Base-by-base conservation (phyloP, 2,888 invertebrate genomes). In the Azorinus chamasolen region DNA sequence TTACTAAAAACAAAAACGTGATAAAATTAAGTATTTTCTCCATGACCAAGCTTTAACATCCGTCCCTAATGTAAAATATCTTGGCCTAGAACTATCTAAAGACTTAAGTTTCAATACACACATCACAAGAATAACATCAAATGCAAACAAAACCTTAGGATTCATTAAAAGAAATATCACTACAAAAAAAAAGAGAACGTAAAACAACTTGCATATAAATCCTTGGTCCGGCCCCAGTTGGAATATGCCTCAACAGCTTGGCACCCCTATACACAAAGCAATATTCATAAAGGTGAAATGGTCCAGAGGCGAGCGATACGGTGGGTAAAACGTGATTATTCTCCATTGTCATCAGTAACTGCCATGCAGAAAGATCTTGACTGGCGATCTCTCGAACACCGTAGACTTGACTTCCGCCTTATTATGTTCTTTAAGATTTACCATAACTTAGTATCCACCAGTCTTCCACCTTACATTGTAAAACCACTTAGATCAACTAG, bases 91-190 rank as follows among this genome's bases (percentile, higher is more conserved):
- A 12, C 22, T 63, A 8, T 63, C 63, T n/a, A 39, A 43, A 39
- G 37, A 64, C n/a, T 32, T 64, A n/a, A 54, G 41, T 46, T 64
- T 41, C 41, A 54, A 64, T 22, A 54, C 18, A 18, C 63, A 63
- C 27, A 53, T 64, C 14, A 24, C 27, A 43, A 54, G 54, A 25
- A 18, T 57, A 8, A 48, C 66, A 66, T 24, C 57, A 16, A 58
- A 57, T 39, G 66, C 48, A 22, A 57, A 66, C 45, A 66, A 53
- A 45, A 58, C 66, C 22, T 25, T 66, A 39, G 66, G 57, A 1
- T 66, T 58, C 50, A 20, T 66, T 18, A 66, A 66, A 45, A n/a
- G 48, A 20, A 66, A 58, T 50, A 57, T 66, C 12, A 50, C 37
- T 14, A 46, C 48, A 22, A 46, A 48, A 8, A n/a, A n/a, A 57